Percentiles rank a stretch among this genome's conserved stretches.
Conservation (phyloP, 2,797 vertebrate species). For the Ctenopoma multispine region DNA sequence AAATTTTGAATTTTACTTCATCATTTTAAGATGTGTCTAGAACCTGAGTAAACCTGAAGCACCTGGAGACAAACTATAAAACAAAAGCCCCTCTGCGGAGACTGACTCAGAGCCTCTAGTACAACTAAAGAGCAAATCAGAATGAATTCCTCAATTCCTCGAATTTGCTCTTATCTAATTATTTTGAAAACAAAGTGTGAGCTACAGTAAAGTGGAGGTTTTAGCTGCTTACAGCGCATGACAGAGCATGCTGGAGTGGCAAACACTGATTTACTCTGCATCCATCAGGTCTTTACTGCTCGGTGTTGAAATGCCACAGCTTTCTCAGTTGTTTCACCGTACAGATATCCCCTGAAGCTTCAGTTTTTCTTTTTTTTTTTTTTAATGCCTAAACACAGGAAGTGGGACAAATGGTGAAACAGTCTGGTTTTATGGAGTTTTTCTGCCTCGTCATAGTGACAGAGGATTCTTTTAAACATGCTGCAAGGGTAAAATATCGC, state of each 20-base stretch:
- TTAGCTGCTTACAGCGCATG: slow-evolving; percentile 25
- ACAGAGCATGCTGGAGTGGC: slow-evolving; percentile 9
- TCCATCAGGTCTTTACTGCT: not conserved
- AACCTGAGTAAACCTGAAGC: too few species aligned
- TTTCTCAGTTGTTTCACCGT: not conserved
- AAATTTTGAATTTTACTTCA: too few species aligned
- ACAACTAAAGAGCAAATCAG: slow-evolving; percentile 22
- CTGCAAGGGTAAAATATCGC: not conserved
- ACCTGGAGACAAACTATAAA: not conserved
- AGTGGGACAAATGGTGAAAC: slow-evolving; percentile 22
- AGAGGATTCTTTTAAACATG: not conserved
- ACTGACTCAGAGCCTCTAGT: not conserved
- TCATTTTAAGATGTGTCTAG: too few species aligned
- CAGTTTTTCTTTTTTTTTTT: not conserved
- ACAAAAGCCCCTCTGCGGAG: not conserved
- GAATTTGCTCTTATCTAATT: slow-evolving; percentile 58
- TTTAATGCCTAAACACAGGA: slow-evolving; percentile 18
- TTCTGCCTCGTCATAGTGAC: slow-evolving; percentile 49
- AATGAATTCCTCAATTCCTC: slow-evolving; percentile 54
- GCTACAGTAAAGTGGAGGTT: slow-evolving; percentile 12
- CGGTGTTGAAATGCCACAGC: not conserved
- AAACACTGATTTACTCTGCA: not conserved
- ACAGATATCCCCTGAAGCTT: not conserved
- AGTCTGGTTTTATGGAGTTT: not conserved
- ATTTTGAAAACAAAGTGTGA: slow-evolving; percentile 22